phyloP scores from a whole-genome alignment of 2,888 invertebrate species.

The Monoplex corrugatus region DNA sequence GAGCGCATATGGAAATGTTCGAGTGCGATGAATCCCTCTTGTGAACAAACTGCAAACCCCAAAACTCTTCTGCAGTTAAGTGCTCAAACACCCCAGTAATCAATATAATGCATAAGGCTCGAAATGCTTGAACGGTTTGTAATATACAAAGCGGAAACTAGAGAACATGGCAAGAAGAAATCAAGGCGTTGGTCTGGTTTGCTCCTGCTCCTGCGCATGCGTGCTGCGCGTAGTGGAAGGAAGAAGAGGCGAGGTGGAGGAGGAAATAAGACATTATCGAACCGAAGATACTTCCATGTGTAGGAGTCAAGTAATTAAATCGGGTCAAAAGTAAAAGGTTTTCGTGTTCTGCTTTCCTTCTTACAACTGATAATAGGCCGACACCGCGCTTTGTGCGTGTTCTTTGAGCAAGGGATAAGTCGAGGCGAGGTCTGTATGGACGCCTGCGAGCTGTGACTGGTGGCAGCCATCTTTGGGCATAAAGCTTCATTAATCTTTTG shows the following conservation, averaged over 20 bases:
- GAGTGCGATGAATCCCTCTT: too few species aligned
- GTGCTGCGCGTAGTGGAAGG: too few species aligned
- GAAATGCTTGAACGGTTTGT: too few species aligned
- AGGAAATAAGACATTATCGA: constrained; percentile 22
- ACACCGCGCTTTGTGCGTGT: constrained; percentile 10
- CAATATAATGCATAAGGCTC: too few species aligned
- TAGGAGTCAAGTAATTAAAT: constrained; percentile 46
- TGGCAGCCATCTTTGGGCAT: constrained; percentile 46
- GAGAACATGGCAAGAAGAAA: too few species aligned
- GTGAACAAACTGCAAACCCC: too few species aligned
- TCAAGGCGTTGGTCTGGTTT: too few species aligned
- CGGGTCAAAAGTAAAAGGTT: constrained; percentile 28
- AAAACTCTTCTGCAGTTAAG: too few species aligned
- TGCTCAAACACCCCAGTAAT: too few species aligned
- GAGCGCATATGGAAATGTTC: too few species aligned
- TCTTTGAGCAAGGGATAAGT: constrained; percentile 44
- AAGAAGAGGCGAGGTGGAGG: background rate
- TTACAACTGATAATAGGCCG: background rate
- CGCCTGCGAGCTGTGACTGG: background rate
- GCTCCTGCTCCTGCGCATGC: too few species aligned
- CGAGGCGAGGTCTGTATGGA: constrained; percentile 24
- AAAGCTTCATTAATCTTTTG: constrained; percentile 62
- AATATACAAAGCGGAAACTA: too few species aligned
- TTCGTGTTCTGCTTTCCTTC: constrained; percentile 35
- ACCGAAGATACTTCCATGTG: background rate